Evolutionary conservation across 2,888 invertebrate species (phyloP).

Genomic region (Apodemia hepburni): DNA sequence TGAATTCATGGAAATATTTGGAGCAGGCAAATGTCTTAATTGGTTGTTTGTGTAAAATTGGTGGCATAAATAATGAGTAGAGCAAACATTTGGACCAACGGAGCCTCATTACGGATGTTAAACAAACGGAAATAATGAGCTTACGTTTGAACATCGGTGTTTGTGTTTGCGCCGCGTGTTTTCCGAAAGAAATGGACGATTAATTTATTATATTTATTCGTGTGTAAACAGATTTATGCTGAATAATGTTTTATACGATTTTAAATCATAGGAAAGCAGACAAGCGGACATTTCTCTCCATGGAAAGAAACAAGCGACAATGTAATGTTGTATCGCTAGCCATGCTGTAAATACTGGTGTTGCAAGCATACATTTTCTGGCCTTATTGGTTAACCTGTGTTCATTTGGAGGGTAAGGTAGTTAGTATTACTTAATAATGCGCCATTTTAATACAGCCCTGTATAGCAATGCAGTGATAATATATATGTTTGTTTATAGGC

Average conservation of each 20-base stretch:
- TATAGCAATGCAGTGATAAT: no score
- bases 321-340: no score
- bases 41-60: slow-evolving; percentile 5
- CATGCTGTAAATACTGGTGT: no score
- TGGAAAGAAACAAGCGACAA: no score
- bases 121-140: slow-evolving; percentile 9
- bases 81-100: neutral
- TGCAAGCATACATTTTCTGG: no score
- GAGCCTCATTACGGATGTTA: slow-evolving; percentile 1
- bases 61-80: neutral
- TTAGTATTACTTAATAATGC: no score
- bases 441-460: no score
- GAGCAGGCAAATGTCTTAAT: slow-evolving; percentile 2
- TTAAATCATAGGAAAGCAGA: no score
- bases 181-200: neutral
- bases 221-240: neutral
- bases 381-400: neutral
- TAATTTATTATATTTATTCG: neutral
- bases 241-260: neutral
- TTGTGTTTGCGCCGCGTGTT: neutral
- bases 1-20: neutral
- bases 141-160: slow-evolving; percentile 2
- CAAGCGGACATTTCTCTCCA: no score
- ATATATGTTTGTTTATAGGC: no score
- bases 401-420: neutral